Evolutionary conservation across 2,113 vertebrate genomes (phyloP).

Genomic region (Todiramphus saurophagus): DNA sequence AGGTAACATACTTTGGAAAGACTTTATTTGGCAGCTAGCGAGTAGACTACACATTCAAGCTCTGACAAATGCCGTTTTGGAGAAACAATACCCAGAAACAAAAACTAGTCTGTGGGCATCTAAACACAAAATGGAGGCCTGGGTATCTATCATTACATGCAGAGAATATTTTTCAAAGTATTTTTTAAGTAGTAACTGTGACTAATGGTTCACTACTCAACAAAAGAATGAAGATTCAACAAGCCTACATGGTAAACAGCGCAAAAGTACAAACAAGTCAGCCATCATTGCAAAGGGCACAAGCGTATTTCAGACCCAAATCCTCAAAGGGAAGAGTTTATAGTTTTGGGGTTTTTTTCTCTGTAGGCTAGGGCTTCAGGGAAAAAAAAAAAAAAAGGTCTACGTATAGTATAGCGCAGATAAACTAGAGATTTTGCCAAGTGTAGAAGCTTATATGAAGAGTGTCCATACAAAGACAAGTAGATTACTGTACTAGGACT

Average conservation of each 20-base stretch:
- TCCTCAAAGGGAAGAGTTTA: not conserved
- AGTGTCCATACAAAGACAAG: not conserved
- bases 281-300: not conserved
- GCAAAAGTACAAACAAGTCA: not conserved
- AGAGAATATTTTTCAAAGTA: not conserved
- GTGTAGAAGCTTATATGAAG: not conserved
- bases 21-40: not conserved
- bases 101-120: not conserved
- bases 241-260: not conserved
- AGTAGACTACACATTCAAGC: not conserved
- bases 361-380: not conserved
- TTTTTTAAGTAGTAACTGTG: not conserved
- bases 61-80: not conserved
- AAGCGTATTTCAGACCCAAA: not conserved
- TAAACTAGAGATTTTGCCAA: not conserved
- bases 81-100: not conserved
- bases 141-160: not conserved
- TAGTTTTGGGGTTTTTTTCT: not conserved
- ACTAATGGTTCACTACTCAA: not conserved
- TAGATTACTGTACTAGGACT: rapidly evolving
- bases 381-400: not conserved
- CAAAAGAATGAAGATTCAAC: not conserved
- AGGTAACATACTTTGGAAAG: not conserved
- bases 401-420: not conserved
- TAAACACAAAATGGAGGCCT: not conserved